Base-by-base conservation (phyloP, 2,888 invertebrate species). In the Cephus rjabovi region DNA sequence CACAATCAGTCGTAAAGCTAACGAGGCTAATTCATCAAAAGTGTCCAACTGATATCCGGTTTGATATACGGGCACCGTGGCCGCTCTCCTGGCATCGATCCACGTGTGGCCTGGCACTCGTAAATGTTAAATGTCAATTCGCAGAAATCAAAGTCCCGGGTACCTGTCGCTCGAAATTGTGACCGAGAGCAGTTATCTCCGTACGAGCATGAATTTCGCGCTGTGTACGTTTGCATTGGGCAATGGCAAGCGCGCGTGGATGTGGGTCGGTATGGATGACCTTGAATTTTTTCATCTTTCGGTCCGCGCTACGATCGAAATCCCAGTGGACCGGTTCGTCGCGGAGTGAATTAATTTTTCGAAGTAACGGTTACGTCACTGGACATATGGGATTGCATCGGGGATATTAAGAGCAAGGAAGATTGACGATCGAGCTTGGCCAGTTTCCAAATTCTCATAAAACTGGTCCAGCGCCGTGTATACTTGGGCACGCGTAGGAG, bases 21-120 rank as follows among this genome's bases (percentile, higher is more conserved):
- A 87, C 84, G 86, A 88, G 85, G 82, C 85, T 85, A 87, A 88
- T 88, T 86, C 87, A 84, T 87, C 89, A 87, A 86, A 88, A 86
- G 83, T 87, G 87, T 87, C 87, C 86, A 81, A 83, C 80, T 83
- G 85, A 83, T 86, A 85, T 84, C 81, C 79, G 81, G 76, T 80
- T 56, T 85, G 86, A 85, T 86, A 83, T 85, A 86, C 77, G 86
- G 83, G 79, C 77, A 34, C 73, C n/a, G 33, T 71, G 73, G 79
- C 4, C 12, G 68, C 76, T 76, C 74, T 71, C 74, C 11, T 30
- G 33, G 77, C 75, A 81, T 78, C 79, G 80, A 80, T 79, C 78
- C 82, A 78, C n/a, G 76, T 68, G 75, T 71, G 76, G 37, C 31
- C 75, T 71, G 74, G 33, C n/a, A 69, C 40, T 75, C n/a, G 73